phyloP scores from a whole-genome alignment of 2,113 vertebrate species.

The Tachysurus fulvidraco region DNA sequence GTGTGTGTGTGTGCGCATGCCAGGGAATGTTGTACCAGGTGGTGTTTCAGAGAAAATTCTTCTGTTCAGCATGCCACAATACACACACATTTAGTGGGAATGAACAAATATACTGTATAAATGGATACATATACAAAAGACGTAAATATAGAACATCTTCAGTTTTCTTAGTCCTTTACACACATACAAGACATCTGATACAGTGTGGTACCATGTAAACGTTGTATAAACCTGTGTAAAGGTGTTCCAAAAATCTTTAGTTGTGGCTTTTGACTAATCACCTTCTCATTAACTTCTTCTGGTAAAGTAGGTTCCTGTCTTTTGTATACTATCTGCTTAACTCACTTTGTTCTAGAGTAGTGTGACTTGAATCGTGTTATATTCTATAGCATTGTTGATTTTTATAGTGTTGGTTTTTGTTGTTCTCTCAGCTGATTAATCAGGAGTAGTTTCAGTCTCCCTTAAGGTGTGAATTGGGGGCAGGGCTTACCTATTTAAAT shows the following conservation, averaged over 20 bases:
- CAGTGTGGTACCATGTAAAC: neutral
- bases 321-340: too few relatives aligned
- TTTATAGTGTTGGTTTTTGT: too few relatives aligned
- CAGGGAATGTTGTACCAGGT: neutral
- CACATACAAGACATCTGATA: neutral
- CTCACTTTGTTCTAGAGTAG: too few relatives aligned
- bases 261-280: neutral
- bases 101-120: neutral
- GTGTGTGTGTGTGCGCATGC: neutral
- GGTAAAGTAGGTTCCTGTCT: too few relatives aligned
- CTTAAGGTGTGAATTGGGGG: too few relatives aligned
- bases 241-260: neutral
- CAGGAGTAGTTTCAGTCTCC: too few relatives aligned
- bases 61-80: neutral
- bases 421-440: too few relatives aligned
- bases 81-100: neutral
- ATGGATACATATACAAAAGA: neutral
- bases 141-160: too few relatives aligned
- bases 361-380: too few relatives aligned
- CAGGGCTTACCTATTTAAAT: too few relatives aligned
- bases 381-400: too few relatives aligned
- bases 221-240: neutral
- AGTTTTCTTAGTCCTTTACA: neutral
- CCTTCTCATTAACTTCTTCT: slow-evolving; percentile 1
- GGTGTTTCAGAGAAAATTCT: neutral